Evolutionary conservation across 2,888 invertebrate genomes (phyloP).

Genomic region (Cryptops parisi): DNA sequence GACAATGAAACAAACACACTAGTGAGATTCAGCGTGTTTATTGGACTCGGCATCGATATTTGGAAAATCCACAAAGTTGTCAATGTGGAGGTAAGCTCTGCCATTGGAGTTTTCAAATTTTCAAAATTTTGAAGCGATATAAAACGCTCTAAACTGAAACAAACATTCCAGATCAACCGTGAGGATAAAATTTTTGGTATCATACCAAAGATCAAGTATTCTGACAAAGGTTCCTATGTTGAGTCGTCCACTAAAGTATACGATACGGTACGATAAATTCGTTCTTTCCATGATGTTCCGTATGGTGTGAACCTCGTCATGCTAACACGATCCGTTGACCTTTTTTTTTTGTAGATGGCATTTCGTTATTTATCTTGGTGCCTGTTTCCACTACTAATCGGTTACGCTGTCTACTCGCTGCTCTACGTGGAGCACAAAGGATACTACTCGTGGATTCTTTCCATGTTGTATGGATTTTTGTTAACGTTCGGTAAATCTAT

Average conservation of each 20-base stretch:
- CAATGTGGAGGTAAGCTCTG: constrained; percentile 32
- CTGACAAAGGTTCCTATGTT: constrained; percentile 93
- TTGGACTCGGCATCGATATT: constrained; percentile 88
- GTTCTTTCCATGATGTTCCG: background rate
- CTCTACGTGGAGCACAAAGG: constrained; percentile 95
- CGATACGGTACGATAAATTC: constrained; percentile 43
- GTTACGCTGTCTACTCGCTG: constrained; percentile 90
- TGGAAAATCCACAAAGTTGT: constrained; percentile 95
- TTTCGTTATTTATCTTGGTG: constrained; percentile 94
- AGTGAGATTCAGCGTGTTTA: constrained; percentile 82
- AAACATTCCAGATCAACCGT: constrained; percentile 43
- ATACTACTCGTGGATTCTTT: constrained; percentile 96
- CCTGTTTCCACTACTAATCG: constrained; percentile 78
- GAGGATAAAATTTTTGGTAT: constrained; percentile 58
- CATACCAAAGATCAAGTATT: constrained; percentile 62
- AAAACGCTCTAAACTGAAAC: background rate
- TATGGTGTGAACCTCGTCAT: background rate
- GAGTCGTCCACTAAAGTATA: constrained; percentile 86
- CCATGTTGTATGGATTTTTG: constrained; percentile 94
- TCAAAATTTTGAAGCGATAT: too few relatives aligned
- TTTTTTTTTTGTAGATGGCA: constrained; percentile 46
- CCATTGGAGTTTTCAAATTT: background rate
- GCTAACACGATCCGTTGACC: background rate
- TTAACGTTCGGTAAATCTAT: constrained; percentile 57
- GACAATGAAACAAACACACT: constrained; percentile 98